phyloP scores from a whole-genome alignment of 37 sponge, comb jelly and placozoan genomes.

The Tethya wilhelma region DNA sequence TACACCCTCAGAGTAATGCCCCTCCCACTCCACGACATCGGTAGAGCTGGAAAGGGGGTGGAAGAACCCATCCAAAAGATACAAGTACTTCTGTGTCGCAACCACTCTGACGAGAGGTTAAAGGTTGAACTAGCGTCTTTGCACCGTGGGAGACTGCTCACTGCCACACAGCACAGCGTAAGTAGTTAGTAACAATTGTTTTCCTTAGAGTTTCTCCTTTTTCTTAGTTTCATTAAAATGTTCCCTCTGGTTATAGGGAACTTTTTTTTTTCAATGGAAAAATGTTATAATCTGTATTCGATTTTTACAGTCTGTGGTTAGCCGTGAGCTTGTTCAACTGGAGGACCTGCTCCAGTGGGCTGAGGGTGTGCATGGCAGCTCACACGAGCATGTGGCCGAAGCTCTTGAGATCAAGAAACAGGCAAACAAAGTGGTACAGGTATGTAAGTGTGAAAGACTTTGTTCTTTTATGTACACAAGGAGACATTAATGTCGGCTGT shows the following conservation, averaged over 20 bases:
- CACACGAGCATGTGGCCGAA: slow-evolving; percentile 3
- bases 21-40: slow-evolving; percentile 63
- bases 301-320: slow-evolving; percentile 43
- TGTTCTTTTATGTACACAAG: not conserved
- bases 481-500: not conserved
- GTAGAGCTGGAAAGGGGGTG: not conserved
- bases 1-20: slow-evolving; percentile 78
- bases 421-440: slow-evolving; percentile 74
- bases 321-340: slow-evolving; percentile 70
- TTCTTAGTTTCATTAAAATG: too few species aligned
- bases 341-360: slow-evolving; percentile 57
- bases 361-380: not conserved
- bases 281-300: not conserved
- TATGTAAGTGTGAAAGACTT: not conserved
- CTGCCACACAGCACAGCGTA: slow-evolving; percentile 69
- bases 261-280: not conserved
- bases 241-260: not conserved
- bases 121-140: slow-evolving; percentile 63
- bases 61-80: slow-evolving; percentile 49
- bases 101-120: slow-evolving; percentile 79
- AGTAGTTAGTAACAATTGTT: too few species aligned
- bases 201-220: too few species aligned
- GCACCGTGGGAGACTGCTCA: slow-evolving; percentile 50
- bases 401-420: slow-evolving; percentile 41
- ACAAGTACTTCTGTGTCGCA: slow-evolving; percentile 63